Evolutionary conservation across 2,113 vertebrate genomes (phyloP), one percentile per base, ranked within the genome.

Genomic region (Dermatemys mawii): DNA sequence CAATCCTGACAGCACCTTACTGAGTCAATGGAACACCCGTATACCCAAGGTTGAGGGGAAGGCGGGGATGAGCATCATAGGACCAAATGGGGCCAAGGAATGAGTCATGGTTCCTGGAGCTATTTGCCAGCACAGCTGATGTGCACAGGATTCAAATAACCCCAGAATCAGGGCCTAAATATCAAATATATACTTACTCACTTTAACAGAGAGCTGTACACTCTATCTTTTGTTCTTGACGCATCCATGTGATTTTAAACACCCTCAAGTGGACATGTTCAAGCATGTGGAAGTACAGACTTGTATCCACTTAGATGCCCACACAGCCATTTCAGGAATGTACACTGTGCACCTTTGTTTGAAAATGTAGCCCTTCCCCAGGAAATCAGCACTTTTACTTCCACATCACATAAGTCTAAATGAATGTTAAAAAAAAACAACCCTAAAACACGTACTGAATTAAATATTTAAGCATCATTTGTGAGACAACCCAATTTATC

Each of bases 401-500:
- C 81, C 16, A 21, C 9, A 17, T 57, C 79, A 76, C 2, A 83
- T 93, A 54, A 48, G 67, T n/a, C 14, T 67, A 38, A 60, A 53
- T 1, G 8, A 92, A 29, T 12, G 90, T 51, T 80, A 17, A 38
- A 50, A 81, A 32, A 21, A 49, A 70, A 29, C 73, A 95, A 22
- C 3, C 6, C 5, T 94, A 92, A 88, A 78, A 35, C 27, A 12
- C 51, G 60, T 84, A 83, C 82, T 81, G 89, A 87, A 79, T 55
- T 88, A 49, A 22, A n/a, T 32, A 94, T n/a, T 86, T 88, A 93
- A 88, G 53, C 46, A 90, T 54, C 54, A 53, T 70, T 90, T 94
- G 11, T 86, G 96, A 91, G 78, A 95, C 95, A 95, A 87, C 51
- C 50, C 76, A 95, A 89, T 93, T 95, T 57, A 81, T 91, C 76